phyloP scores from a whole-genome alignment of 2,113 vertebrate genomes.

The Columba janthina region DNA sequence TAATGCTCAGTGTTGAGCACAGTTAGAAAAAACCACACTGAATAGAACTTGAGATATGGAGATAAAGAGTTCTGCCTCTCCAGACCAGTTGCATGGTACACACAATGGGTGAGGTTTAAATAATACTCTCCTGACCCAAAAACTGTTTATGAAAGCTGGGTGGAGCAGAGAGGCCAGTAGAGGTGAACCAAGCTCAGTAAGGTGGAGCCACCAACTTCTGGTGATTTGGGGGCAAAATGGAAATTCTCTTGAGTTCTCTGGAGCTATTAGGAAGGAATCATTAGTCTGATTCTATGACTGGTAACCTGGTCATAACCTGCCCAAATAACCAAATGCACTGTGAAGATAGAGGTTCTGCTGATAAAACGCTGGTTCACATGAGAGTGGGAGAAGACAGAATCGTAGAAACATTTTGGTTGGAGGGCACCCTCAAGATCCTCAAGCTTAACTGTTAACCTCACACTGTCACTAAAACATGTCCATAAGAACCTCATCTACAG shows the following conservation, averaged over 20 bases:
- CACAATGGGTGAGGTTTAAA: not conserved
- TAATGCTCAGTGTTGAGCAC: not conserved
- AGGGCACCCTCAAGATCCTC: too few species aligned
- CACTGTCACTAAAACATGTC: too few species aligned
- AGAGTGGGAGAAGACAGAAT: not conserved
- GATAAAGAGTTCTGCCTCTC: not conserved
- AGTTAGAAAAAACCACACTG: not conserved
- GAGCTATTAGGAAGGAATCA: not conserved
- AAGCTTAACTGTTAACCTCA: too few species aligned
- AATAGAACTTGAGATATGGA: not conserved
- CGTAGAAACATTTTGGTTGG: too few species aligned
- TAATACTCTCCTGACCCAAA: not conserved
- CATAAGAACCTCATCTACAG: too few species aligned
- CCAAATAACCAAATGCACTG: not conserved
- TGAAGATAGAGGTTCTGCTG: not conserved
- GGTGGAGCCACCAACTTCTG: not conserved
- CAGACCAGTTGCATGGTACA: not conserved
- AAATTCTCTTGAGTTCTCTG: not conserved
- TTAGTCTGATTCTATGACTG: not conserved
- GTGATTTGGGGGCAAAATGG: not conserved
- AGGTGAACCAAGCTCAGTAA: not conserved
- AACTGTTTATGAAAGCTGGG: not conserved
- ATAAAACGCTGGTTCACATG: not conserved
- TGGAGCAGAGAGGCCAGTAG: not conserved
- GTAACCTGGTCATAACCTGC: not conserved